These are phyloP conservation scores for Vanacampus margaritifer DNA, from an alignment of 2,113 vertebrate genomes.

Conservation along the genomic window DNA sequence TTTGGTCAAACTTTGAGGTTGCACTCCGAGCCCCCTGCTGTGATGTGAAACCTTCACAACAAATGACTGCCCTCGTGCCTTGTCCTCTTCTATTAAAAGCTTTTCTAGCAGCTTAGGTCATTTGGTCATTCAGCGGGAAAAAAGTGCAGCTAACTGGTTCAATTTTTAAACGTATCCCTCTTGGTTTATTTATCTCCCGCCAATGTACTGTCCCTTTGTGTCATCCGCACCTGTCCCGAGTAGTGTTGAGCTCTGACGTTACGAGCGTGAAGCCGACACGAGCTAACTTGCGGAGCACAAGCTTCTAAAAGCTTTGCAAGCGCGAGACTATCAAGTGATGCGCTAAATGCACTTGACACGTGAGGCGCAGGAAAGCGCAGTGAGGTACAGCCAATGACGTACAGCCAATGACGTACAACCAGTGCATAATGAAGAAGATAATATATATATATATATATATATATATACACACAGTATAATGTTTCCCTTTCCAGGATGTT, in stretches of 20 bases:
- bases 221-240: slow-evolving; percentile 6
- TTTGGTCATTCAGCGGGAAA: slow-evolving; percentile 33
- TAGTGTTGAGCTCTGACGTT: background rate
- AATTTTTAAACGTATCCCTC: slow-evolving; percentile 50
- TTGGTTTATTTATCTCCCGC: slow-evolving; percentile 50
- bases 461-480: too few relatives aligned
- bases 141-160: slow-evolving; percentile 12
- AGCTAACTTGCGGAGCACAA: background rate
- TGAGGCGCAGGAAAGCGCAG: background rate
- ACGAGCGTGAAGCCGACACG: background rate
- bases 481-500: too few relatives aligned
- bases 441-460: too few relatives aligned
- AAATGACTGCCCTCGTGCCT: slow-evolving; percentile 1
- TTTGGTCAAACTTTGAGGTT: too few relatives aligned
- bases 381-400: background rate
- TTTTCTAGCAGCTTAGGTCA: slow-evolving; percentile 15
- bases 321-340: background rate
- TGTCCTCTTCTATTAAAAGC: slow-evolving; percentile 7
- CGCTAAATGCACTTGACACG: background rate
- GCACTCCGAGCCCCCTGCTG: background rate
- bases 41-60: background rate
- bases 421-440: background rate
- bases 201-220: slow-evolving; percentile 28
- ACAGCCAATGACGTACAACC: background rate
- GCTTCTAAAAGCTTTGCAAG: background rate